Evolutionary conservation across 2,888 invertebrate genomes (phyloP).

Genomic region (Bruchidius siliquastri): DNA sequence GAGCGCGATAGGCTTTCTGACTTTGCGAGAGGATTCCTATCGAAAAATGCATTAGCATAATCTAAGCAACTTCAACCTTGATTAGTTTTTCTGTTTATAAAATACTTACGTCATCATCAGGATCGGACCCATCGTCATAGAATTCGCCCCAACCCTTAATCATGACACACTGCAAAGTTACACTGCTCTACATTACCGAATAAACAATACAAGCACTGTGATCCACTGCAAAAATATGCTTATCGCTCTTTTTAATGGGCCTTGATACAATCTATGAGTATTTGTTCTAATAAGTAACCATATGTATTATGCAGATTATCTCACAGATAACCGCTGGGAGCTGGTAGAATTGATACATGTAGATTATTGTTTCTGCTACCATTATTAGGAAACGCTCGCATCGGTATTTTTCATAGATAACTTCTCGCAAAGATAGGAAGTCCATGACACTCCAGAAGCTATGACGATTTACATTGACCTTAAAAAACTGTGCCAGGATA

Average conservation of each 20-base stretch:
- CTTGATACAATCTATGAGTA: neutral
- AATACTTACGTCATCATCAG: neutral
- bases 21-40: too few relatives aligned
- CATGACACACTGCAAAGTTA: neutral
- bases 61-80: too few relatives aligned
- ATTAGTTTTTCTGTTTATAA: too few relatives aligned
- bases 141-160: neutral
- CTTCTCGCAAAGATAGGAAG: too few relatives aligned
- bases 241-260: neutral
- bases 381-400: too few relatives aligned
- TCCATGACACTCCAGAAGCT: too few relatives aligned
- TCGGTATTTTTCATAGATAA: too few relatives aligned
- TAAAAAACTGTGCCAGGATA: too few relatives aligned
- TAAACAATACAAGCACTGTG: neutral
- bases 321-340: neutral
- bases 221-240: neutral
- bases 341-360: neutral
- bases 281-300: neutral
- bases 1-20: too few relatives aligned
- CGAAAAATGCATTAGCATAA: too few relatives aligned
- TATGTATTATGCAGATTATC: neutral
- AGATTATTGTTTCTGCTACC: too few relatives aligned
- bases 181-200: neutral
- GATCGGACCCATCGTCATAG: neutral
- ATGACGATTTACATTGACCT: too few relatives aligned